These are phyloP conservation scores for Aphidius colemani DNA, from an alignment of 2,888 invertebrate species.

Conservation along the genomic window DNA sequence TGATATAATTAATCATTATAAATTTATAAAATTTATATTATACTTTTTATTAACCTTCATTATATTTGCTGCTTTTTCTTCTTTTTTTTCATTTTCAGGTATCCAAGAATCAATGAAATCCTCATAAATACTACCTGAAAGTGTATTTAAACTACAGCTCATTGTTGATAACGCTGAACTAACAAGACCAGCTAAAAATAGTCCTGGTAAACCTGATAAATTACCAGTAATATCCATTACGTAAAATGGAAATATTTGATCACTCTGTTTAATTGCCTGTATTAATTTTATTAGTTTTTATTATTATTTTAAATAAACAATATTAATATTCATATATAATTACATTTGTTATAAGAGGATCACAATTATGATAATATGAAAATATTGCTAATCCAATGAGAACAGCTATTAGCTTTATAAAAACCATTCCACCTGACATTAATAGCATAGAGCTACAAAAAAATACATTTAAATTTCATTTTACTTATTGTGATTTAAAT, in stretches of 20 bases:
- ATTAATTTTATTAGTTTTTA: neutral
- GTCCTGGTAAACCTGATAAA: conserved; percentile 74
- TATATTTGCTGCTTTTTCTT: conserved; percentile 63
- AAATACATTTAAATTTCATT: too few species aligned
- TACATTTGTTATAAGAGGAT: conserved; percentile 66
- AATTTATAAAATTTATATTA: neutral
- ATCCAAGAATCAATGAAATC: conserved; percentile 67
- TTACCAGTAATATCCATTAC: conserved; percentile 71
- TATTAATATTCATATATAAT: conserved; percentile 23
- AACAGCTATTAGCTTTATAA: conserved; percentile 65
- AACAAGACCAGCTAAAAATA: conserved; percentile 77
- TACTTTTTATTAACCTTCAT: conserved; percentile 61
- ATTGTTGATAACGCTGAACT: conserved; percentile 74
- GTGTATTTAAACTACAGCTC: conserved; percentile 67
- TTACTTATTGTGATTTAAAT: too few species aligned
- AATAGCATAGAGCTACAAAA: conserved; percentile 52
- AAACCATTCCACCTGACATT: conserved; percentile 62
- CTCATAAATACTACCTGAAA: conserved; percentile 70
- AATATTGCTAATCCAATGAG: conserved; percentile 68
- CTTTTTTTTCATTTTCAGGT: conserved; percentile 62
- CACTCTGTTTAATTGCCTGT: conserved; percentile 44
- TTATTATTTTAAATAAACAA: neutral
- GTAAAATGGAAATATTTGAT: conserved; percentile 72
- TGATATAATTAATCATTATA: neutral
- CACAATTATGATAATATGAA: conserved; percentile 69